Base-by-base conservation (phyloP, 2,888 invertebrate species). In the Tachystola acroxantha region DNA sequence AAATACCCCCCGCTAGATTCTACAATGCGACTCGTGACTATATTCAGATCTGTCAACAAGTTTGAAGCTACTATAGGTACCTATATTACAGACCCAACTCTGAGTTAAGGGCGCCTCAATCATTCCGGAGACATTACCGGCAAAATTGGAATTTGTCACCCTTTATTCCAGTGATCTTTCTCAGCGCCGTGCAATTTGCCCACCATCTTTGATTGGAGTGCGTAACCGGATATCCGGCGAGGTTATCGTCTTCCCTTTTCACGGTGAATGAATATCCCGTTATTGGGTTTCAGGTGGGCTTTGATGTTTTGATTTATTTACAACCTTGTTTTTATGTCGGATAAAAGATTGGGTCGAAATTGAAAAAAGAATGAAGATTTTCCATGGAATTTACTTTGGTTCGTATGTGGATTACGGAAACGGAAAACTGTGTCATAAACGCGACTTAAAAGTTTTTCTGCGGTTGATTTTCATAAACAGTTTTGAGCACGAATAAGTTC, bases 111-210 rank as follows among this genome's bases (percentile, higher is more conserved):
- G 27, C 11, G 6, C 64, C 65, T 73, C 69, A 73, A 74, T 73
- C 73, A 70, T 64, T 54, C 50, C 53, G 48, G 46, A 65, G n/a
- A 58, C 58, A 64, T 62, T 63, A 61, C 64, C 67, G 70, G n/a
- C n/a, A 67, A 75, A 74, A 73, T 75, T 69, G 76, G 71, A 73
- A 71, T 76, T 74, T 70, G 74, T 76, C 78, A 69, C 73, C 77
- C 70, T 72, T 71, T 68, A 60, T 64, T 60, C 64, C 64, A 68
- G 57, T 73, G 76, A 78, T 77, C 74, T 72, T 70, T 71, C 63
- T 59, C 67, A 67, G 71, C 69, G 70, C 65, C 63, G 59, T 54
- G 53, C 70, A 69, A 75, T 76, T 74, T 66, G 64, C 63, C 67
- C 68, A 67, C 73, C 73, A 69, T 70, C 73, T 76, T 71, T 77